These are phyloP conservation scores for Microtus richardsoni DNA, from an alignment of 2,113 vertebrate genomes.

Conservation along the genomic window DNA sequence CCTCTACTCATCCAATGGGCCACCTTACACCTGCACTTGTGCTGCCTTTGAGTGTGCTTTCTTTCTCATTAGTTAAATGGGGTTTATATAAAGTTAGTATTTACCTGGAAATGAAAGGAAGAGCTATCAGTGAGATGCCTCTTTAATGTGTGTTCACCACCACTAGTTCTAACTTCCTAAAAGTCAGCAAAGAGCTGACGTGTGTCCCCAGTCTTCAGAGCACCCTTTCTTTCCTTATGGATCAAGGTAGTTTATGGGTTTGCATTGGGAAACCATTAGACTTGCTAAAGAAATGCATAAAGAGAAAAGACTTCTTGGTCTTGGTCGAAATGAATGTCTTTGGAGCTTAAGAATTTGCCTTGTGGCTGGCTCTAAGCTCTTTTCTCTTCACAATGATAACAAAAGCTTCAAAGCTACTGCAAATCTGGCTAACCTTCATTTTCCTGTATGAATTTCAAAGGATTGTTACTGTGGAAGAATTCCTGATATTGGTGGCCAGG, in stretches of 20 bases:
- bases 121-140: neutral
- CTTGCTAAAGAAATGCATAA: neutral
- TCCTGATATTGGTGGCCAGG: neutral
- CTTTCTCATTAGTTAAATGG: slow-evolving; percentile 60
- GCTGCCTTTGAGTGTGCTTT: slow-evolving; percentile 56
- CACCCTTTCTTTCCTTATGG: neutral
- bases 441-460: neutral
- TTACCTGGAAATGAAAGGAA: slow-evolving; percentile 54
- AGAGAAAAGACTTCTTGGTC: neutral
- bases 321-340: neutral
- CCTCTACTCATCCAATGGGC: neutral
- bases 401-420: neutral
- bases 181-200: neutral
- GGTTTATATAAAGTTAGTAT: slow-evolving; percentile 53
- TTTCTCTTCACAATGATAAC: neutral
- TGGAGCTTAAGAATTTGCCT: neutral
- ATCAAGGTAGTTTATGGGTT: neutral
- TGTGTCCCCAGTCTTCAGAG: neutral
- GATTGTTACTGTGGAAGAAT: neutral
- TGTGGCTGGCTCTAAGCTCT: neutral
- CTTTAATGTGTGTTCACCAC: neutral
- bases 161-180: neutral
- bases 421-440: neutral
- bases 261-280: neutral
- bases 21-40: neutral